Evolutionary conservation across 2,888 invertebrate species (phyloP), one percentile per base, ranked within the genome.

Genomic region (Heliconius ismenius): DNA sequence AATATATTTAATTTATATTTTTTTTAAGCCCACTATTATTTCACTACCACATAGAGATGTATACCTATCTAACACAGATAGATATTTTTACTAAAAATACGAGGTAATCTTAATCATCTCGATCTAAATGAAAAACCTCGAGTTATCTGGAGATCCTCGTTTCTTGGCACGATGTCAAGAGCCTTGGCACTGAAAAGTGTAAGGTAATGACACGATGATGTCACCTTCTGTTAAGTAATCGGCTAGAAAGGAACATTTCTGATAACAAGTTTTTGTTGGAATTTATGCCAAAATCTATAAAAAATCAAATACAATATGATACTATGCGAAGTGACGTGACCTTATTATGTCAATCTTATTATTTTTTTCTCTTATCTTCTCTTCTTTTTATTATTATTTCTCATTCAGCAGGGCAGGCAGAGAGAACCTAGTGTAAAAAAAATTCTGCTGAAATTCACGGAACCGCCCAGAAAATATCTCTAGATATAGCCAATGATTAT

Each of bases 121-220:
- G 62, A 62, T 62, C 26, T 26, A 28, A 62, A 74, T 74, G 39
- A 58, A 62, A 49, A 75, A 65, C 36, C 18, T 4, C 9, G 28
- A 62, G 15, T n/a, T 32, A 39, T 43, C 13, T 28, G 28, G 28
- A 13, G n/a, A 32, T 60, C 26, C 21, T 43, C n/a, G 7, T 39
- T 43, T 39, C 67, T 60, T 75, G 75, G 75, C 75, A 26, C 18
- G 3, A 39, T 28, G 9, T 62, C 75, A 75, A 68, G 26, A 43
- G 21, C 28, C 68, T 62, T 60, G 75, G 21, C 62, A 39, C 15
- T 68, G 24, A 62, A 24, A 62, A 60, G 10, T 26, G 7, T 43
- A 24, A n/a, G 68, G 18, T 32, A 32, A 43, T n/a, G 75, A 69
- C 75, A n/a, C 43, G 39, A n/a, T n/a, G n/a, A n/a, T 9, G 36